These are phyloP conservation scores for Drosophila kikkawai DNA, from an alignment of 1,140 invertebrate genomes.

Conservation along the genomic window DNA sequence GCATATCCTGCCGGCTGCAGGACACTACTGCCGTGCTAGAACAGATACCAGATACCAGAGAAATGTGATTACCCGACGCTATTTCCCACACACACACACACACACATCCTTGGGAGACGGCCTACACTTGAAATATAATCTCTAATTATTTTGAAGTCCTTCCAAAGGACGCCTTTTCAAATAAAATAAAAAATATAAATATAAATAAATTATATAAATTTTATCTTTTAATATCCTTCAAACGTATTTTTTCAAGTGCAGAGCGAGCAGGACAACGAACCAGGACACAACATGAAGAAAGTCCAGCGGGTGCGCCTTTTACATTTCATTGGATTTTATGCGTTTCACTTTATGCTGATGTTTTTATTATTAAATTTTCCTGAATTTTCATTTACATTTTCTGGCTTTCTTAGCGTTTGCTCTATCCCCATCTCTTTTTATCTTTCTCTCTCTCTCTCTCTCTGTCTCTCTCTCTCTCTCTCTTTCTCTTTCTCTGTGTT, in stretches of 20 bases:
- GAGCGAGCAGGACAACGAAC: conserved; percentile 6
- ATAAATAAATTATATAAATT: neutral
- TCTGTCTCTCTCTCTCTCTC: neutral
- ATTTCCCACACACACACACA: conserved; percentile 63
- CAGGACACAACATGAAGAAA: conserved; percentile 53
- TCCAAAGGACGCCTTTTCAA: no score
- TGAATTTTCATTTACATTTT: conserved; percentile 83
- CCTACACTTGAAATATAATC: conserved; percentile 2
- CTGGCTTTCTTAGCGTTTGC: conserved; percentile 54
- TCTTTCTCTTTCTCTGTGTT: conserved; percentile 2
- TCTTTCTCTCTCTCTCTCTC: neutral
- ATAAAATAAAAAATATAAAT: neutral
- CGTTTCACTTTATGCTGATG: conserved; percentile 83
- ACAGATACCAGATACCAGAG: conserved; percentile 47
- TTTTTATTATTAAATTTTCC: conserved; percentile 83
- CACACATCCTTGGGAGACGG: conserved; percentile 7
- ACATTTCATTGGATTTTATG: conserved; percentile 84
- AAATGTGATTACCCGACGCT: conserved; percentile 79
- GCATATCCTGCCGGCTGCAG: conserved; percentile 70
- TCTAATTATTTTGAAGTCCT: neutral
- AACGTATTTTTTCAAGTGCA: neutral
- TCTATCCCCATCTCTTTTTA: neutral
- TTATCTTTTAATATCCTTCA: no score
- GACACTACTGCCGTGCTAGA: conserved; percentile 53
- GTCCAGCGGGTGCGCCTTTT: conserved; percentile 68